Evolutionary conservation across 2,888 invertebrate genomes (phyloP).

Genomic region (Bhutanitis thaidina): DNA sequence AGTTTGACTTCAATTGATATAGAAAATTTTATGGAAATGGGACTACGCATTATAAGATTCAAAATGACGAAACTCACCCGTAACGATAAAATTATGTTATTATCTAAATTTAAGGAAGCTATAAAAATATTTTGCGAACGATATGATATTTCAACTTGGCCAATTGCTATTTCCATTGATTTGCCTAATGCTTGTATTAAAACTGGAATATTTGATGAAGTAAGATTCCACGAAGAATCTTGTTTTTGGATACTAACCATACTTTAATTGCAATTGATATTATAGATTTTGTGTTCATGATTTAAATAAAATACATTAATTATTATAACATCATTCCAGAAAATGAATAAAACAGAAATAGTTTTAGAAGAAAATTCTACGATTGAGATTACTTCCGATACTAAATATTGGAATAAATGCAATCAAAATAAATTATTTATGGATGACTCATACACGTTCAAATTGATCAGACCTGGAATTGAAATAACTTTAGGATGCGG

Average conservation of each 20-base stretch:
- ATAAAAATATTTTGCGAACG: constrained; percentile 33
- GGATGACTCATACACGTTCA: constrained; percentile 39
- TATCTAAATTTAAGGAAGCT: constrained; percentile 30
- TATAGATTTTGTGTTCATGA: no score
- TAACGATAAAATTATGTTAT: constrained; percentile 29
- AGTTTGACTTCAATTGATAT: constrained; percentile 36
- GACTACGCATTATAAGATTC: constrained; percentile 37
- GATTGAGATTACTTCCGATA: constrained; percentile 37
- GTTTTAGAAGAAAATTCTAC: constrained; percentile 26
- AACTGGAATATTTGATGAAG: constrained; percentile 36
- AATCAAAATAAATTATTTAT: constrained; percentile 39
- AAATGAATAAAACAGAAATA: constrained; percentile 9
- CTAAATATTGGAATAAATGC: constrained; percentile 38
- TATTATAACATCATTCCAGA: not conserved
- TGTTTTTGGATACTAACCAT: no score
- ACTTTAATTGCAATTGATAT: no score
- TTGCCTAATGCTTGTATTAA: constrained; percentile 44
- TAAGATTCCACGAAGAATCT: constrained; percentile 10
- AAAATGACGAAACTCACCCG: constrained; percentile 36
- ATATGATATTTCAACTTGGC: constrained; percentile 40
- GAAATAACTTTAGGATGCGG: constrained; percentile 42
- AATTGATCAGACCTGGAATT: constrained; percentile 33
- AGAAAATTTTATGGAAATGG: constrained; percentile 37
- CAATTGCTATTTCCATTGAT: constrained; percentile 42
- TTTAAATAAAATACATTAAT: no score